These are phyloP conservation scores for pig (Sus scrofa) DNA, from an alignment of 2,113 vertebrate species.

Conservation along the genomic window T2T-Sscrofa CM000813.6:130886501-130887000, in stretches of 20 bases:
- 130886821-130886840: background rate
- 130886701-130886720: too few species aligned
- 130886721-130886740: too few species aligned
- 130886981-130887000: background rate
- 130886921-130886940: background rate
- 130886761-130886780: too few species aligned
- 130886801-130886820: background rate
- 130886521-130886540: fast-evolving
- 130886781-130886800: background rate
- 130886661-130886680: background rate
- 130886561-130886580: background rate
- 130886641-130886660: background rate
- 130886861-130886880: background rate
- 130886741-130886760: too few species aligned
- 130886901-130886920: background rate
- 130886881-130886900: background rate
- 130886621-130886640: background rate
- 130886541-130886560: background rate
- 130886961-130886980: background rate
- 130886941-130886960: conserved; percentile 8
- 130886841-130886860: background rate
- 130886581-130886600: background rate
- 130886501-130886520: background rate
- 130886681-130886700: background rate
- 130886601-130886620: background rate